phyloP scores from a whole-genome alignment of 2,113 vertebrate species.

The Calidris pugnax region DNA sequence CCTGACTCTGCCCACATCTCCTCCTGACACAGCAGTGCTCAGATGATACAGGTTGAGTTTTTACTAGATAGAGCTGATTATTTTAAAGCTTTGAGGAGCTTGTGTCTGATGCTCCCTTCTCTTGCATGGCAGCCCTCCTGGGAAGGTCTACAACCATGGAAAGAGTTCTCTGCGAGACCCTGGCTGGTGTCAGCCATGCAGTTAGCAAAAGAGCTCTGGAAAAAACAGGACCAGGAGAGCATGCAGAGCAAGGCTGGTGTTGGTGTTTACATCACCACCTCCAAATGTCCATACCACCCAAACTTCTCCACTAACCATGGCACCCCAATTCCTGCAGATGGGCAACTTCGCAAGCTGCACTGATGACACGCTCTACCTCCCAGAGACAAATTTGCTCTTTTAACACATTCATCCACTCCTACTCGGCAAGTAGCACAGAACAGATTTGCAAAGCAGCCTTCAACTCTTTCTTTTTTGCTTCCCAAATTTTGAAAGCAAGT shows the following conservation, averaged over 20 bases:
- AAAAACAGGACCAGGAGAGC: not conserved
- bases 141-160: not conserved
- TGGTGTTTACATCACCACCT: too few relatives aligned
- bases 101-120: not conserved
- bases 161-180: not conserved
- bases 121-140: not conserved
- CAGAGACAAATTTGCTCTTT: not conserved
- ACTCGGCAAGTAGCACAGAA: not conserved
- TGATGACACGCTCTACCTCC: not conserved
- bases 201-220: not conserved
- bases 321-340: not conserved
- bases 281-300: not conserved
- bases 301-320: accelerated
- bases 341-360: not conserved
- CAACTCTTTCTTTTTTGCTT: not conserved
- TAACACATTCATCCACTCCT: not conserved
- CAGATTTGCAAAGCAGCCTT: not conserved
- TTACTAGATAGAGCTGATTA: not conserved
- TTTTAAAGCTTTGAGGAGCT: not conserved
- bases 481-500: not conserved
- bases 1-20: not conserved
- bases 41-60: not conserved
- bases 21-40: not conserved
- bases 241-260: not conserved
- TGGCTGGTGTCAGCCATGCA: not conserved